A percentile compares a stretch with the other conserved stretches of the same genome.
Conservation (phyloP, 2,888 invertebrate species). For the Amblyjoppa proteus region DNA sequence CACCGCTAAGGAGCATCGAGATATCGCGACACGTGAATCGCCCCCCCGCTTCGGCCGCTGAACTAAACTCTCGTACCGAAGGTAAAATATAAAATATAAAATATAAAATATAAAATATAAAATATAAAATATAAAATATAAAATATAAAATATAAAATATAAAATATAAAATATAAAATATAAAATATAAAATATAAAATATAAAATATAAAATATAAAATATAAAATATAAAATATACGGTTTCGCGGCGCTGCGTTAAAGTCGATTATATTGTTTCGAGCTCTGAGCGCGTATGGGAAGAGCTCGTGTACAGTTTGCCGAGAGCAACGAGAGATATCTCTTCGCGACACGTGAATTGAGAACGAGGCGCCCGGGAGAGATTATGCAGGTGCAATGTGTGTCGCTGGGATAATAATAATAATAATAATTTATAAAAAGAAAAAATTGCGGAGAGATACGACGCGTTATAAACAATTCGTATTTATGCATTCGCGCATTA, state of each 20-base stretch:
- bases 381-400: constrained; percentile 47
- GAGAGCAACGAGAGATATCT: neutral
- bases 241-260: neutral
- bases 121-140: no score
- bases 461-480: constrained; percentile 17
- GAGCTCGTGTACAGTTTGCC: neutral
- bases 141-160: no score
- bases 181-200: no score
- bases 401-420: constrained; percentile 16
- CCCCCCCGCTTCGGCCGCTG: neutral
- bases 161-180: no score
- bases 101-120: no score
- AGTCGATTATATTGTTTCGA: neutral
- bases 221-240: no score
- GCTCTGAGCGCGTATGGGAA: neutral
- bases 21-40: constrained; percentile 49
- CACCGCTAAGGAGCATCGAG: constrained; percentile 32
- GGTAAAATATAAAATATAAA: no score
- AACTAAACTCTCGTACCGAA: neutral
- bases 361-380: constrained; percentile 38
- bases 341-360: constrained; percentile 43
- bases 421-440: neutral
- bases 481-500: constrained; percentile 6
- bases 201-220: no score
- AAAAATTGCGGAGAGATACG: neutral